These are phyloP conservation scores for Drosophila rufa DNA, from an alignment of 1,140 invertebrate genomes.

Conservation along the genomic window DNA sequence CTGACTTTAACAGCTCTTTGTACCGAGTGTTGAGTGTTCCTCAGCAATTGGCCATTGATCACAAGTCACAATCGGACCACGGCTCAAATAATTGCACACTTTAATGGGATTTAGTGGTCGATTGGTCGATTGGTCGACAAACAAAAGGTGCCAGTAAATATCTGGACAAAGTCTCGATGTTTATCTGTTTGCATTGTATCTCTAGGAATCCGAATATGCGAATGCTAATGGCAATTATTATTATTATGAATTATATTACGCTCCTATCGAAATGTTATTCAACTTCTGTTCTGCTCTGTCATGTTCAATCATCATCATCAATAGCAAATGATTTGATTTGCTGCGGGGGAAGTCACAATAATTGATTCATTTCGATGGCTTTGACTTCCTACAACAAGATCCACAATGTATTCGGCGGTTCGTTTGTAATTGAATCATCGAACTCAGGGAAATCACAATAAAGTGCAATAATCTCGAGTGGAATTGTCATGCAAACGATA, in stretches of 20 bases:
- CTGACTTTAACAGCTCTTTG: constrained; percentile 16
- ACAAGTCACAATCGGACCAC: constrained; percentile 5
- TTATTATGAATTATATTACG: constrained; percentile 16
- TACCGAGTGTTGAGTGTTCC: constrained; percentile 13
- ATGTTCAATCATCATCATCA: constrained; percentile 49
- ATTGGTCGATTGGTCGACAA: constrained; percentile 23
- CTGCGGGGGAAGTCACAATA: constrained; percentile 28
- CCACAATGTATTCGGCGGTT: not conserved
- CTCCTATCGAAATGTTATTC: constrained; percentile 66
- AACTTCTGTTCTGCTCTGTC: constrained; percentile 54
- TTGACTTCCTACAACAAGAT: constrained; percentile 29
- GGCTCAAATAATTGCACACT: constrained; percentile 74
- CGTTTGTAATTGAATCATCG: constrained; percentile 16
- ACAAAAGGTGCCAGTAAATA: constrained; percentile 36
- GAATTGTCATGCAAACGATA: constrained; percentile 20
- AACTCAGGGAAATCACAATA: constrained; percentile 21
- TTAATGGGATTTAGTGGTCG: constrained; percentile 60
- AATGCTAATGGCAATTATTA: constrained; percentile 42
- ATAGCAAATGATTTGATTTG: constrained; percentile 40
- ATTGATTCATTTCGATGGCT: constrained; percentile 32
- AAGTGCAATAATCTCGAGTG: constrained; percentile 14
- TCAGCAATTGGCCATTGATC: constrained; percentile 43
- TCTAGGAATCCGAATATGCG: constrained; percentile 8
- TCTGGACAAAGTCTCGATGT: constrained; percentile 18
- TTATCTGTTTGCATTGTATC: constrained; percentile 17